Percentiles rank a stretch among this genome's conserved stretches.
Conservation (phyloP, 2,888 invertebrate genomes). For the Frankliniella intonsa region DNA sequence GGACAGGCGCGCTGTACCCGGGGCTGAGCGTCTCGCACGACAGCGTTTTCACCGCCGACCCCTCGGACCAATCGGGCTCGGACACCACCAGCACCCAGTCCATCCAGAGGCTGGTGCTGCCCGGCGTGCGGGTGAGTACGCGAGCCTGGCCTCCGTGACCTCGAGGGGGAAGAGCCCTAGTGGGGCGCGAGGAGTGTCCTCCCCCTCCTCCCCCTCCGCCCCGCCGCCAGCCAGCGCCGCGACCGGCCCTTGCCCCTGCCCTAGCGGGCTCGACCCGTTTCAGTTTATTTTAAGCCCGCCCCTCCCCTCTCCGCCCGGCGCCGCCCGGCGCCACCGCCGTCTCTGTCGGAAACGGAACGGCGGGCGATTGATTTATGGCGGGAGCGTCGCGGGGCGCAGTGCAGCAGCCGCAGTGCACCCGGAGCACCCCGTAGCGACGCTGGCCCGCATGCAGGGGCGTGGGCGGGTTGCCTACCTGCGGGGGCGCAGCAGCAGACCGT, state of each 20-base stretch:
- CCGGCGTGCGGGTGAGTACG: conserved; percentile 41
- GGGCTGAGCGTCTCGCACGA: conserved; percentile 84
- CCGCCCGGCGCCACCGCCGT: background rate
- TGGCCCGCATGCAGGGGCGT: too few species aligned
- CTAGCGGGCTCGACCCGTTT: background rate
- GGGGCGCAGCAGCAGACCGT: too few species aligned
- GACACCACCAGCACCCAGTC: conserved; percentile 50
- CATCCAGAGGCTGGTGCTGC: conserved; percentile 44
- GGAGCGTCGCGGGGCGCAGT: conserved; percentile 25
- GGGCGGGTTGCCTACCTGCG: too few species aligned
- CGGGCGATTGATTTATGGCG: conserved; percentile 27
- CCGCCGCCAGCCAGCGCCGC: conserved; percentile 43
- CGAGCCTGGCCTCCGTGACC: background rate
- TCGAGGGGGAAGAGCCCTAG: background rate
- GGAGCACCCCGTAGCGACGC: too few species aligned
- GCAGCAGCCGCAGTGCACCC: background rate
- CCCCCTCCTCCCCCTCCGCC: conserved; percentile 48
- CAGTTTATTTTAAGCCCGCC: background rate
- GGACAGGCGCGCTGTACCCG: conserved; percentile 45
- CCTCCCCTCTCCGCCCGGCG: background rate
- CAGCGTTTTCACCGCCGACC: conserved; percentile 80
- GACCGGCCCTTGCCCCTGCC: background rate
- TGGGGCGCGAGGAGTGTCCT: background rate
- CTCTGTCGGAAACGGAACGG: conserved; percentile 22
- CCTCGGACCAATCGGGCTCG: conserved; percentile 51